These are phyloP conservation scores for Listronotus oregonensis DNA, from an alignment of 1,140 invertebrate genomes.

Conservation along the genomic window DNA sequence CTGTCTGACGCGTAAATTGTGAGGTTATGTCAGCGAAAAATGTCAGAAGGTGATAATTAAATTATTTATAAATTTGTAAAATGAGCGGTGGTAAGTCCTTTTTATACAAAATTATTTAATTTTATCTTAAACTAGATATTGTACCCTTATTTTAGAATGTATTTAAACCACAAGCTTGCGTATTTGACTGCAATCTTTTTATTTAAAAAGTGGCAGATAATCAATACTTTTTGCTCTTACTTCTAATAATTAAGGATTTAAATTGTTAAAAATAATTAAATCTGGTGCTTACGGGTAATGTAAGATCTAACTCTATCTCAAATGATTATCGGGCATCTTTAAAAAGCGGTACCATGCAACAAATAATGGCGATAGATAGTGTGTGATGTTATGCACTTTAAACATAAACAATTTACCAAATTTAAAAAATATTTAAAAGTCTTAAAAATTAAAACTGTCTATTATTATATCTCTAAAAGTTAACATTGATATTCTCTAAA, in stretches of 20 bases:
- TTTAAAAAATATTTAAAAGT: no score
- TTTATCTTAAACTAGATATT: neutral
- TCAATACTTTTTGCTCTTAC: constrained; percentile 18
- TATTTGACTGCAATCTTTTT: constrained; percentile 20
- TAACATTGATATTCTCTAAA: no score
- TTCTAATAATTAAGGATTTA: neutral
- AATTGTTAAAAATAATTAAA: no score
- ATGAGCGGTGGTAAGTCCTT: constrained; percentile 33
- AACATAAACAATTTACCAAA: no score
- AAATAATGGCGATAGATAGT: no score
- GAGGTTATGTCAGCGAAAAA: constrained; percentile 25
- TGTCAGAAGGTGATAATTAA: constrained; percentile 10
- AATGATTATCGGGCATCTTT: no score
- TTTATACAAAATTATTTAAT: constrained; percentile 9
- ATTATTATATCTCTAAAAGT: no score
- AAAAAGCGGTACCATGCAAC: no score
- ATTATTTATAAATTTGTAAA: constrained; percentile 7
- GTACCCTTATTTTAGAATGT: neutral
- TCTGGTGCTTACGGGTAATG: no score
- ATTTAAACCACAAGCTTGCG: constrained; percentile 12
- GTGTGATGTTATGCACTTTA: no score
- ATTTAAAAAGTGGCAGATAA: constrained; percentile 17
- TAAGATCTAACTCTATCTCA: no score
- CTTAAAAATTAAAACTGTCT: no score
- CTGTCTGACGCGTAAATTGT: constrained; percentile 36